phyloP scores from a whole-genome alignment of 1,140 invertebrate species.

The Vanessa atalanta region DNA sequence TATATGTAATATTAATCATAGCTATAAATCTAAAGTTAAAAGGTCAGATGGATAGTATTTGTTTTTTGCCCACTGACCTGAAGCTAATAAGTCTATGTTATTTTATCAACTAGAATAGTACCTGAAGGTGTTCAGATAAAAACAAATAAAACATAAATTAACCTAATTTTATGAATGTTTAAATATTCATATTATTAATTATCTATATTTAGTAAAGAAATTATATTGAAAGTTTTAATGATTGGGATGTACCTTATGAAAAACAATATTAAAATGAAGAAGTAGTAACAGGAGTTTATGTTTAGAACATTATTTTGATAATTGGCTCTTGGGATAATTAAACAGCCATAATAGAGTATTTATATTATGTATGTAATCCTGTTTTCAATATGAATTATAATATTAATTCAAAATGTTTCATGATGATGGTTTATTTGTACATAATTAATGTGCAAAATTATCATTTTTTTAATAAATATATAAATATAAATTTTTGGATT shows the following conservation, averaged over 20 bases:
- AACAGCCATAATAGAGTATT: too few relatives aligned
- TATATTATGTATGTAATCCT: too few relatives aligned
- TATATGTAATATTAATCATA: constrained; percentile 4
- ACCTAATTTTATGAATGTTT: not conserved
- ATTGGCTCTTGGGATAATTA: too few relatives aligned
- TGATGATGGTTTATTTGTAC: too few relatives aligned
- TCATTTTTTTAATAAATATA: not conserved
- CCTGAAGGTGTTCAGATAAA: constrained; percentile 12
- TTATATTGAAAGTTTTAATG: not conserved
- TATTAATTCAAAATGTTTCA: too few relatives aligned
- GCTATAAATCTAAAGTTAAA: not conserved
- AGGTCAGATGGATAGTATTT: constrained; percentile 28
- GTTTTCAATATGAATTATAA: too few relatives aligned
- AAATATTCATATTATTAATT: not conserved
- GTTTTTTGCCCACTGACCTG: constrained; percentile 19
- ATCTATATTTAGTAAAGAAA: constrained; percentile 5
- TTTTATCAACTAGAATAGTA: constrained; percentile 7
- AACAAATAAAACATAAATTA: not conserved
- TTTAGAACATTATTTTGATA: too few relatives aligned
- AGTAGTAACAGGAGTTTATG: too few relatives aligned
- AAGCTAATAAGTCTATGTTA: constrained; percentile 6
- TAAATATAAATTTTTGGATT: constrained; percentile 6
- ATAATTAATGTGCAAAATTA: constrained; percentile 2
- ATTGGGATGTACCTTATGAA: not conserved
- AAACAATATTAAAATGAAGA: not conserved